Conservation (phyloP, 2,113 vertebrate species). For the Nettapus auritus region DNA sequence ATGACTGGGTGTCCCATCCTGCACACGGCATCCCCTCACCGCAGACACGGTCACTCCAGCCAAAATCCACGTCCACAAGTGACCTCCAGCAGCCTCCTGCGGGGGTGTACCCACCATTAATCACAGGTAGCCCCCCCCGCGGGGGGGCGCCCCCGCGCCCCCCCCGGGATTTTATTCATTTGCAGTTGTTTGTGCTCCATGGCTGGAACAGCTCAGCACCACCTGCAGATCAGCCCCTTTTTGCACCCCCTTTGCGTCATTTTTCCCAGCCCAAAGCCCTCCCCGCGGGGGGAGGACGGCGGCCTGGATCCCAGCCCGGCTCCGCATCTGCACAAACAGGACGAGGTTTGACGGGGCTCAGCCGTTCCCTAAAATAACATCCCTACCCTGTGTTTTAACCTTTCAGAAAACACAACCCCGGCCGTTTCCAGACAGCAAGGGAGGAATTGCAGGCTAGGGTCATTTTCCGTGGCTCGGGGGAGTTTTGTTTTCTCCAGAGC, state of each 20-base stretch:
- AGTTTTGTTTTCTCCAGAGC: neutral
- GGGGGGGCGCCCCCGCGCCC: too few species aligned
- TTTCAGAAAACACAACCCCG: neutral
- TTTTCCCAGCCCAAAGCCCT: neutral
- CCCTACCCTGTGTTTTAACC: conserved; percentile 27
- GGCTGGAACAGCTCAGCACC: neutral
- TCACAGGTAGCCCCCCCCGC: too few species aligned
- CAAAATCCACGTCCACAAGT: neutral
- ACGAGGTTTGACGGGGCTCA: neutral
- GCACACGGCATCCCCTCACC: neutral
- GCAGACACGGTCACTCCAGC: neutral
- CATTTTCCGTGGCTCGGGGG: neutral
- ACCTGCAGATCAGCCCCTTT: neutral
- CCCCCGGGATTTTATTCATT: neutral
- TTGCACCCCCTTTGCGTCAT: neutral
- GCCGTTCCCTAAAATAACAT: neutral
- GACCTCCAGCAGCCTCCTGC: neutral
- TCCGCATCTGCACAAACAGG: neutral
- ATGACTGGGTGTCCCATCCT: neutral
- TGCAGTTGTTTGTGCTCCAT: neutral
- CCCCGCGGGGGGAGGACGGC: neutral
- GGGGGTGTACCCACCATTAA: neutral
- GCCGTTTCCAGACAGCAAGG: neutral
- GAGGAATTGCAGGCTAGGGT: neutral
- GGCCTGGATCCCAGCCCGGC: neutral